A percentile compares a stretch with the other conserved stretches of the same genome.
Evolutionary conservation across 2,888 invertebrate species (phyloP).

Genomic region (Lacanobia oleracea): DNA sequence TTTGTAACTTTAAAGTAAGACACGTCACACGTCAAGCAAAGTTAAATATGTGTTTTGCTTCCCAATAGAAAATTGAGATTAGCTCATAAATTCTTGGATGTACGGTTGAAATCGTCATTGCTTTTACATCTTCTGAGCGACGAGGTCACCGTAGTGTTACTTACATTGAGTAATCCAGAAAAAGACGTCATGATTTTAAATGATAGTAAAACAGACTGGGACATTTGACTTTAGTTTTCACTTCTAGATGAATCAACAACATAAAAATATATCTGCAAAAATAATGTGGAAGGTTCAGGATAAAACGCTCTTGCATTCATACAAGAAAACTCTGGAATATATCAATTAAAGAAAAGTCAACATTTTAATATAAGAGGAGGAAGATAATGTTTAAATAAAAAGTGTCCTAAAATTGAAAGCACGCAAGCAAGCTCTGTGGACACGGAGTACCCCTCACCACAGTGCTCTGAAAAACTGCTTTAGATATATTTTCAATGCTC

Average conservation of each 20-base stretch:
- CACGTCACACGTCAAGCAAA: not conserved
- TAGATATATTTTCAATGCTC: too few species aligned
- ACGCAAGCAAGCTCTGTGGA: too few species aligned
- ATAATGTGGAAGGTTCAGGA: not conserved
- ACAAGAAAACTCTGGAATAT: not conserved
- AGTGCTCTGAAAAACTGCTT: too few species aligned
- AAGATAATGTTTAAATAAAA: too few species aligned
- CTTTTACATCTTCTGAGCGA: not conserved
- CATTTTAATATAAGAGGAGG: too few species aligned
- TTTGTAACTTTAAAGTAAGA: slow-evolving; percentile 30
- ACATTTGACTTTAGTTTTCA: not conserved
- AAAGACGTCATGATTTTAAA: not conserved
- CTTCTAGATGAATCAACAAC: not conserved
- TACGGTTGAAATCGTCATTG: slow-evolving; percentile 26
- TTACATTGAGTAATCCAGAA: not conserved
- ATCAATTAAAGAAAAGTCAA: not conserved
- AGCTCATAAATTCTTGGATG: slow-evolving; percentile 25
- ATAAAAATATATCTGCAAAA: too few species aligned
- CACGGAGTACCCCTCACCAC: too few species aligned
- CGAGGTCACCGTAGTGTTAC: not conserved
- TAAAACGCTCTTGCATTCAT: not conserved
- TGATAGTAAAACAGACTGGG: not conserved
- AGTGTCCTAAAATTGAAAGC: too few species aligned
- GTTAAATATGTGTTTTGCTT: slow-evolving; percentile 17
- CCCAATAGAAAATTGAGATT: slow-evolving; percentile 17